Percentiles rank a stretch among this genome's conserved stretches.
phyloP scores from a whole-genome alignment of 2,113 vertebrate species.

The Ciconia maguari region DNA sequence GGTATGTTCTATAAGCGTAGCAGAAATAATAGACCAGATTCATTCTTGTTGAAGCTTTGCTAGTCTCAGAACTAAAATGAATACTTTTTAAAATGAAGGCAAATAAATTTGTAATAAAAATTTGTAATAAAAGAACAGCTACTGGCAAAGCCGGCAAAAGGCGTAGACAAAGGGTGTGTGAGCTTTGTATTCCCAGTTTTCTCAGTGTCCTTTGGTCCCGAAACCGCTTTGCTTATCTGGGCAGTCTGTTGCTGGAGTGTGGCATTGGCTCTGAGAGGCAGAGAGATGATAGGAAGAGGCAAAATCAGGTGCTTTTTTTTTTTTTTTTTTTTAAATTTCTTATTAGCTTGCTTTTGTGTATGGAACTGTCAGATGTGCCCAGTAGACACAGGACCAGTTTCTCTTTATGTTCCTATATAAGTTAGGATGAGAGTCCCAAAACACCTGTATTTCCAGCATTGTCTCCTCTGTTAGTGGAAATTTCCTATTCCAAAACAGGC shows the following conservation, averaged over 20 bases:
- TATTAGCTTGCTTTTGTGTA: accelerated
- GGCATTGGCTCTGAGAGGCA: neutral
- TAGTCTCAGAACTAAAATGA: neutral
- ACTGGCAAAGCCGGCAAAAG: neutral
- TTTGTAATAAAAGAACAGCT: neutral
- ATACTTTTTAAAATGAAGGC: accelerated
- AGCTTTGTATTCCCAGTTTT: neutral
- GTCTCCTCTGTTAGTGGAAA: neutral
- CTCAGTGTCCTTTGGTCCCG: neutral
- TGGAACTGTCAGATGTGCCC: accelerated
- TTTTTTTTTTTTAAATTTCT: too few relatives aligned
- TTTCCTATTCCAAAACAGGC: conserved; percentile 30
- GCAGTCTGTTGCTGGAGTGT: neutral
- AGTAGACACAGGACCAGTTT: neutral
- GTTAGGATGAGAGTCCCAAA: neutral
- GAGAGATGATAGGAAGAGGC: neutral
- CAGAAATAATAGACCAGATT: neutral
- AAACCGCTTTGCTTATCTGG: neutral
- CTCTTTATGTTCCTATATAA: neutral
- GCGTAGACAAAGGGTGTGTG: neutral
- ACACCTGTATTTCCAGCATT: neutral
- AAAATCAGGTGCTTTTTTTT: neutral
- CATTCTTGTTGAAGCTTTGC: accelerated
- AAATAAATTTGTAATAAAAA: accelerated
- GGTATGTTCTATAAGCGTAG: neutral